Conservation (phyloP, 2,888 invertebrate species). For the Tipula confusa region DNA sequence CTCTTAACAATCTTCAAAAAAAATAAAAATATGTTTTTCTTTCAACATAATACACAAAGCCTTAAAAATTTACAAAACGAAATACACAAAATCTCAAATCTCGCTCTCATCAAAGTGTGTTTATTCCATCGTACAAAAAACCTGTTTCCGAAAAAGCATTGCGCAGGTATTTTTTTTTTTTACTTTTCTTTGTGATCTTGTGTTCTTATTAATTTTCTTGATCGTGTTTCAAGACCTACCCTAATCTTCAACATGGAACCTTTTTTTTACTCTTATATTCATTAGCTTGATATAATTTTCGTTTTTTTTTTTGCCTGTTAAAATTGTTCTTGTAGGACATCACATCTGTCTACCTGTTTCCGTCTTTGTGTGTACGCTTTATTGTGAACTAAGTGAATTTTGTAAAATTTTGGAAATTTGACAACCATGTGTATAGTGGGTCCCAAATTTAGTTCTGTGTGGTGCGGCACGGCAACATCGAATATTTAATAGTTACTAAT, state of each 20-base stretch:
- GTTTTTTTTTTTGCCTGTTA: background rate
- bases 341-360: constrained; percentile 25
- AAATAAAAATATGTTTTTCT: background rate
- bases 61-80: background rate
- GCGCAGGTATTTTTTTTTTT: constrained; percentile 15
- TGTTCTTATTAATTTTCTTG: constrained; percentile 14
- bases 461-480: background rate
- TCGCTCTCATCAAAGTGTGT: background rate
- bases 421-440: background rate
- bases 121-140: background rate
- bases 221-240: constrained; percentile 20
- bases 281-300: background rate
- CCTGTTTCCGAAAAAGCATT: background rate
- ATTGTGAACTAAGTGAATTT: constrained; percentile 14
- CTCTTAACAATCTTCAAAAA: background rate
- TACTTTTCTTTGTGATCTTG: background rate
- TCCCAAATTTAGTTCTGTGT: background rate
- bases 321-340: background rate
- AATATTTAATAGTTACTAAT: background rate
- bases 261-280: background rate
- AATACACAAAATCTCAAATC: background rate
- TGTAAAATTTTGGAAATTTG: background rate
- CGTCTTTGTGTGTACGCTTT: background rate
- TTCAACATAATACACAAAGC: background rate
- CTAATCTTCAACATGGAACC: constrained; percentile 16